These are phyloP conservation scores for Lochmaea capreae DNA, from an alignment of 2,888 invertebrate genomes.

Conservation along the genomic window DNA sequence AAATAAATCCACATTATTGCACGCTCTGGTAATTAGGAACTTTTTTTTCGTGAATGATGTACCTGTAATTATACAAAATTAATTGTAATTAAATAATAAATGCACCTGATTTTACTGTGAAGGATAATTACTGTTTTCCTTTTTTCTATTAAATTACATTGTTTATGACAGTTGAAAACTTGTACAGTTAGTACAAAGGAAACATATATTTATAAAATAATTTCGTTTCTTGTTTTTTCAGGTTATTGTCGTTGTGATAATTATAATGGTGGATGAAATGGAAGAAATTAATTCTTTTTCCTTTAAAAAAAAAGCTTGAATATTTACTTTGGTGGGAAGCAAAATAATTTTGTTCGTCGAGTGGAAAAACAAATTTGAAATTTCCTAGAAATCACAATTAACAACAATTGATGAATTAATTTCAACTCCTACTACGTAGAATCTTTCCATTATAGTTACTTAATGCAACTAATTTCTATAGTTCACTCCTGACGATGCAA, in stretches of 20 bases:
- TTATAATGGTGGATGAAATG: slow-evolving; percentile 1
- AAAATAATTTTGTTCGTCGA: no score
- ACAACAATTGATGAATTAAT: no score
- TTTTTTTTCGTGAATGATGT: slow-evolving; percentile 52
- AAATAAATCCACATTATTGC: slow-evolving; percentile 55
- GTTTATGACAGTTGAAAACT: slow-evolving; percentile 51
- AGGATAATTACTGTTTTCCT: slow-evolving; percentile 56
- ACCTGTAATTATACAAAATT: slow-evolving; percentile 56
- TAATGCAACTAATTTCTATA: no score
- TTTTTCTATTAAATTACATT: slow-evolving; percentile 55
- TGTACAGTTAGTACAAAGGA: slow-evolving; percentile 36
- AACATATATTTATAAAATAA: slow-evolving; percentile 53
- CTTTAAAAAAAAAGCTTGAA: background rate
- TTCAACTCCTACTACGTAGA: no score
- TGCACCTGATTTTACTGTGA: slow-evolving; percentile 55
- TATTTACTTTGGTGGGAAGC: no score
- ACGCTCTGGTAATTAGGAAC: slow-evolving; percentile 56
- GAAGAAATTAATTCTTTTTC: background rate
- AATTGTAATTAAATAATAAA: slow-evolving; percentile 58
- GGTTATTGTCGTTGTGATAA: slow-evolving; percentile 44
- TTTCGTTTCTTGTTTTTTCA: slow-evolving; percentile 48
- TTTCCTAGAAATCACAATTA: no score
- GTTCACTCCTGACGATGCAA: no score
- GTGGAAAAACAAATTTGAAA: no score
- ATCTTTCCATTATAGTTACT: no score